Base-by-base conservation (phyloP, 2,113 vertebrate species). In the Lophotis ruficrista region DNA sequence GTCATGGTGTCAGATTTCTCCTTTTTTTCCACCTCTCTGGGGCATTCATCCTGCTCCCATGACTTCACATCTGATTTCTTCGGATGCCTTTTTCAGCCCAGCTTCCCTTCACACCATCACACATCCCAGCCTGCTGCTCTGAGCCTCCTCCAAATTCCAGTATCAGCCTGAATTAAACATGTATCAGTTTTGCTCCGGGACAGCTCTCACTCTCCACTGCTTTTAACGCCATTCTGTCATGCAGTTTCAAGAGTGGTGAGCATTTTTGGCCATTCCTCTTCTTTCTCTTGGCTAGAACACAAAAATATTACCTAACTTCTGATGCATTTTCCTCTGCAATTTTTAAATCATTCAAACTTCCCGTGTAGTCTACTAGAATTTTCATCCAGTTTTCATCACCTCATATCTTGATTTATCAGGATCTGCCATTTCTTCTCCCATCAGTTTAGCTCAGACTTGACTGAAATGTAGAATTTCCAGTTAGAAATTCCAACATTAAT, bases 1-100 rank as follows among this genome's bases (percentile, higher is more conserved):
- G 89, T 94, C 89, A 69, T 6, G 30, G 50, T 91, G 82, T 96
- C 78, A 93, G 70, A 83, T 79, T 96, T 85, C 66, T 93, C 50
- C 31, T 93, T 94, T 91, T 96, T 90, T 88, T 78, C 64, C 87
- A 89, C 77, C 38, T 91, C 96, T 97, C 91, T 78, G 65, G 87
- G 89, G 91, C 69, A 95, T 95, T 96, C 51, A 30, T 94, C 73
- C 65, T 91, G 73, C 96, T 96, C 93, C 83, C 83, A 95, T 95
- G 89, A 94, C 93, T 95, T 96, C 87, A 95, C 60, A 94, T 95
- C 75, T 91, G 76, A 92, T 94, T 95, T 94, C 91, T 92, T 97
- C 76, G 84, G 83, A 91, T 91, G 89, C 60, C 57, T 97, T 94
- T 95, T 94, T 82, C 86, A 84, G 72, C 56, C 69, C 72, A 71